Evolutionary conservation across 2,888 invertebrate species (phyloP).

Genomic region (Latrodectus hesperus): DNA sequence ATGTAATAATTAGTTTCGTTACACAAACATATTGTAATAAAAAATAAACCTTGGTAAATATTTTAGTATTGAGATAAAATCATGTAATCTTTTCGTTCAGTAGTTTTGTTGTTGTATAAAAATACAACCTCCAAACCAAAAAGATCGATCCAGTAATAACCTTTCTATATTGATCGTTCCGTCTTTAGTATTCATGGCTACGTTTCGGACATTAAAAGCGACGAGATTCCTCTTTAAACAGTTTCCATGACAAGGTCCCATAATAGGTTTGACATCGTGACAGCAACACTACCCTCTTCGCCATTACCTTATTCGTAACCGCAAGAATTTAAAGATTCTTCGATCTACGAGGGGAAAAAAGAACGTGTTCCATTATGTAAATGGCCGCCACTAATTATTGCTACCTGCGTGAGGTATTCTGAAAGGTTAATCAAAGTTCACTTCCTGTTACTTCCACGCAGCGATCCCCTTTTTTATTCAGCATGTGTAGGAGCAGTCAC

Average conservation of each 20-base stretch:
- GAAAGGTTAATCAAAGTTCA: slow-evolving; percentile 59
- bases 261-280: slow-evolving; percentile 16
- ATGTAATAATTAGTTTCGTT: too few species aligned
- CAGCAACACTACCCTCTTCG: slow-evolving; percentile 25
- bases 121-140: too few species aligned
- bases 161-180: neutral
- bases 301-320: slow-evolving; percentile 33
- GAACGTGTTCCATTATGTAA: slow-evolving; percentile 66
- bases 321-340: slow-evolving; percentile 32
- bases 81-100: too few species aligned
- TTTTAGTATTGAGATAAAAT: too few species aligned
- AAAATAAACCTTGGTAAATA: too few species aligned
- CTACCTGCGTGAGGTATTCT: slow-evolving; percentile 37
- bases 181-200: slow-evolving; percentile 25
- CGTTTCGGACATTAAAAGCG: slow-evolving; percentile 4
- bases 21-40: too few species aligned
- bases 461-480: slow-evolving; percentile 24
- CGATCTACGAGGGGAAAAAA: neutral
- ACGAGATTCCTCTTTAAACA: slow-evolving; percentile 3
- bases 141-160: too few species aligned
- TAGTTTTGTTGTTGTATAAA: too few species aligned
- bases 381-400: slow-evolving; percentile 58
- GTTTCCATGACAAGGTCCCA: slow-evolving; percentile 53
- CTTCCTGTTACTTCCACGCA: slow-evolving; percentile 27
- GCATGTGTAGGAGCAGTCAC: slow-evolving; percentile 19